These are phyloP conservation scores for Sesamia nonagrioides DNA, from an alignment of 1,140 invertebrate genomes.

Conservation along the genomic window DNA sequence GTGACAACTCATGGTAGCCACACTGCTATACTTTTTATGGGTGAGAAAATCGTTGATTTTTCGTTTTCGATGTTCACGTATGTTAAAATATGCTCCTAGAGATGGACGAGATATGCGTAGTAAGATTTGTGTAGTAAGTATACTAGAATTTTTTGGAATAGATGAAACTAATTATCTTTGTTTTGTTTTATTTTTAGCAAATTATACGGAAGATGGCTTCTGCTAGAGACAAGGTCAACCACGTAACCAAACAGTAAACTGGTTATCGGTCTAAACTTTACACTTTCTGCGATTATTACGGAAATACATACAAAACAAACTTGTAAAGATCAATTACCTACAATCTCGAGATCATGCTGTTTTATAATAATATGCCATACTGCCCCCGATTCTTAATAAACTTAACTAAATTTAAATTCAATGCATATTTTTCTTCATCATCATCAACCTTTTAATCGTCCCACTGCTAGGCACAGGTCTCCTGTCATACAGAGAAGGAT, in stretches of 20 bases:
- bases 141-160: neutral
- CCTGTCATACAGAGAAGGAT: too few relatives aligned
- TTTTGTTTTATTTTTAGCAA: neutral
- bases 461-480: too few relatives aligned
- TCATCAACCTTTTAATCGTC: too few relatives aligned
- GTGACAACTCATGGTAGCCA: too few relatives aligned
- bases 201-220: neutral
- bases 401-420: too few relatives aligned
- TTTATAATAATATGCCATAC: neutral
- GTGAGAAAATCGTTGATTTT: too few relatives aligned
- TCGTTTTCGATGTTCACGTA: too few relatives aligned
- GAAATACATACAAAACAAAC: neutral
- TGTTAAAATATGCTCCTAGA: too few relatives aligned
- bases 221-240: neutral
- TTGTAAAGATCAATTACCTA: neutral
- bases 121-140: neutral
- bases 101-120: neutral
- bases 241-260: neutral
- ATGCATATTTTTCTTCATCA: too few relatives aligned
- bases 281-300: neutral
- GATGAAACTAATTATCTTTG: neutral
- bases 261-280: neutral
- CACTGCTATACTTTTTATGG: too few relatives aligned
- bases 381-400: neutral
- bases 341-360: neutral